Evolutionary conservation across 2,113 vertebrate genomes (phyloP), one percentile per base, ranked within the genome.

Genomic region (Cyanistes caeruleus): DNA sequence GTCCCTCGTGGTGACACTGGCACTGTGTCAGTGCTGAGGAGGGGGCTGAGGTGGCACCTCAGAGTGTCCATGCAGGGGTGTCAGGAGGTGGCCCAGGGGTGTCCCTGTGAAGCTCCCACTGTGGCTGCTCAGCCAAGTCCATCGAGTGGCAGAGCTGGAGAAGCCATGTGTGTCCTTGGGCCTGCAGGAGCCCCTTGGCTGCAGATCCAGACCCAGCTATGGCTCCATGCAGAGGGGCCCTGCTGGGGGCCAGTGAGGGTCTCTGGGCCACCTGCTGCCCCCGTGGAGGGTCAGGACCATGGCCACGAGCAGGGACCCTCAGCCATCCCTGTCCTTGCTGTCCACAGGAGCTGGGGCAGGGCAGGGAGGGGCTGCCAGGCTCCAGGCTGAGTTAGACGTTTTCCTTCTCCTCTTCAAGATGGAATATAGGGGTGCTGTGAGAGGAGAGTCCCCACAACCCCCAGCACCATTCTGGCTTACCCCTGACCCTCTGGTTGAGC

Each of bases 281-380:
- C 25, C 0, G 0, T 17, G 67, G 43, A 55, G 67, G 39, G 68
- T 48, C 6, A 0, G 35, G 21, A 13, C 20, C 0, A 1, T 5
- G 25, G 51, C 15, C 52, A 48, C 16, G 43, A 28, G 31, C 39
- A 67, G 84, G 58, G 51, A 5, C 15, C 2, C 0, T 22, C 1
- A 2, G 25, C 31, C 13, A 4, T 31, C 22, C 16, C 2, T 3
- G 25, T 58, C 35, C 28, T 20, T 1, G 1, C 31, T 1, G 10
- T 24, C 41, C 1, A 5, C 65, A 6, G 49, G 77, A 59, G 41
- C 19, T 7, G 23, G 63, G 46, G 4, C 0, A 10, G 35, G 67
- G 0, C 24, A 35, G 35, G 35, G 4, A 15, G 22, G 22, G 4
- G 79, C 39, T 89, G 72, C 53, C 5, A 7, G 37, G 19, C 33